These are phyloP conservation scores for Bergia puertoricense DNA, from an alignment of 92 coral and sea anemone species.

Conservation along the genomic window DNA sequence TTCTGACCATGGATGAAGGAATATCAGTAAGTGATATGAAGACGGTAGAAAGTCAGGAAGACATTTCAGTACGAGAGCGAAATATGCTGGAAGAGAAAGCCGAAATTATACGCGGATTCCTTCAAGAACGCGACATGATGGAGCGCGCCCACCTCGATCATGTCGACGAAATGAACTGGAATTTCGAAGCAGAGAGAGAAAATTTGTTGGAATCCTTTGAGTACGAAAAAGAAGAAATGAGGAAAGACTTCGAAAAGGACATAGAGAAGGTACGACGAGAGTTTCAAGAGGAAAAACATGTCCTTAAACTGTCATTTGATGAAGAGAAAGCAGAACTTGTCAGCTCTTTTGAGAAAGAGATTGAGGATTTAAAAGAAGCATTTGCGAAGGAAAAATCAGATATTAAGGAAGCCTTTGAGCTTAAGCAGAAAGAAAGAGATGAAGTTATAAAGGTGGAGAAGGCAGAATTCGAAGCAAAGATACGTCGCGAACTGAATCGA, in stretches of 20 bases:
- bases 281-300: conserved; percentile 95
- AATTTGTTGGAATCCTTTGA: conserved; percentile 81
- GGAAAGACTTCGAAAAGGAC: conserved; percentile 84
- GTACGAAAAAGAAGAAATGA: conserved; percentile 90
- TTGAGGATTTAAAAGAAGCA: conserved; percentile 63
- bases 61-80: conserved; percentile 56
- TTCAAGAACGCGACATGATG: conserved; percentile 85
- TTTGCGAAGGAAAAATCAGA: conserved; percentile 86
- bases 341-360: conserved; percentile 74
- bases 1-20: conserved; percentile 31
- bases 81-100: conserved; percentile 83
- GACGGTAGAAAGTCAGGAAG: conserved; percentile 46
- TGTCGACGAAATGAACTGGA: conserved; percentile 77
- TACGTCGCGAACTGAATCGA: conserved; percentile 82
- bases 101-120: conserved; percentile 93
- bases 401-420: conserved; percentile 66
- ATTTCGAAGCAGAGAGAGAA: conserved; percentile 86
- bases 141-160: conserved; percentile 87
- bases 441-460: conserved; percentile 77
- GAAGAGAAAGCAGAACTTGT: conserved; percentile 81
- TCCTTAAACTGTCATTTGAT: conserved; percentile 87
- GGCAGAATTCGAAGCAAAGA: conserved; percentile 72
- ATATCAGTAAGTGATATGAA: conserved; percentile 33
- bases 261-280: conserved; percentile 90
- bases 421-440: conserved; percentile 66